Evolutionary conservation across 2,113 vertebrate species (phyloP).

Genomic region (Trematocara marginatum): DNA sequence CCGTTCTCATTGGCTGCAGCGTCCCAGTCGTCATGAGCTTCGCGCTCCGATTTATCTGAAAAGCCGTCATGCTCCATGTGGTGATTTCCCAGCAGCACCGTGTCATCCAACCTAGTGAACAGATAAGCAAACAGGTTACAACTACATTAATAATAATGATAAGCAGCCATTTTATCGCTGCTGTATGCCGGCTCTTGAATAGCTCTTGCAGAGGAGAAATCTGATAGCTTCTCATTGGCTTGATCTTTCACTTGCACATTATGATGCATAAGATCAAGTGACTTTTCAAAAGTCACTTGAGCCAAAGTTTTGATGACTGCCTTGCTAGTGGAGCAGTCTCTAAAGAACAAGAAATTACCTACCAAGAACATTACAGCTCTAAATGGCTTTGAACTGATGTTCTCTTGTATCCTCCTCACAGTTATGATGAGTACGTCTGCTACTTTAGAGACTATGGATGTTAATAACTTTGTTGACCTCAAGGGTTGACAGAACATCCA

Average conservation of each 20-base stretch:
- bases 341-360: not conserved
- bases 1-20: slow-evolving; percentile 76
- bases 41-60: slow-evolving; percentile 90
- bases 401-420: not conserved
- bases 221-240: not conserved
- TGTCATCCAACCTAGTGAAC: slow-evolving; percentile 78
- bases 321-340: not conserved
- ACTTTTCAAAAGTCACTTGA: not conserved
- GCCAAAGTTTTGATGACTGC: not conserved
- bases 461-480: not conserved
- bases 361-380: not conserved
- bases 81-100: slow-evolving; percentile 73
- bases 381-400: not conserved
- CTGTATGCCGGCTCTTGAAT: not conserved
- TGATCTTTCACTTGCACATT: not conserved
- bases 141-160: not conserved
- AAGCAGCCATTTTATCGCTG: not conserved
- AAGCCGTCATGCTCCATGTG: slow-evolving; percentile 86
- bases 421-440: not conserved
- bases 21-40: slow-evolving; percentile 83
- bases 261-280: not conserved
- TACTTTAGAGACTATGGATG: not conserved
- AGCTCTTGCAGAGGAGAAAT: not conserved
- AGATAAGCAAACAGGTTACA: slow-evolving; percentile 1
- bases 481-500: not conserved